Percentiles rank a stretch among this genome's conserved stretches.
These are phyloP conservation scores for Erpornis zantholeuca DNA, from an alignment of 2,113 vertebrate species.

Conservation along the genomic window DNA sequence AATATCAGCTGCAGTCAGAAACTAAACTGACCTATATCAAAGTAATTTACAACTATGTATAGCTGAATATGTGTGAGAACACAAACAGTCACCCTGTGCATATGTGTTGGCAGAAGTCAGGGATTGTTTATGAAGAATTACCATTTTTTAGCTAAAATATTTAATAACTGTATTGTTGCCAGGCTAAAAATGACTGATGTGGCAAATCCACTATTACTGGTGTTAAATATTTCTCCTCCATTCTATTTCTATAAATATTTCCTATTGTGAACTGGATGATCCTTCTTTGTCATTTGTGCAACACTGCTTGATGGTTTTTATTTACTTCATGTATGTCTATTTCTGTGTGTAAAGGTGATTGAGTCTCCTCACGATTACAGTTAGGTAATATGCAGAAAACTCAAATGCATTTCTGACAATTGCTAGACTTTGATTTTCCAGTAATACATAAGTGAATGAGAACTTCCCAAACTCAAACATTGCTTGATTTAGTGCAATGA, in stretches of 20 bases:
- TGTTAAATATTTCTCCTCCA: background rate
- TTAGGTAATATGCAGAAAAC: background rate
- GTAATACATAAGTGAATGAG: background rate
- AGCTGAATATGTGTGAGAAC: background rate
- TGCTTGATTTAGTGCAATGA: background rate
- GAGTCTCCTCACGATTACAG: background rate
- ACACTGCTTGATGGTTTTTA: accelerated
- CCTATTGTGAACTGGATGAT: background rate
- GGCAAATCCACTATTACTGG: background rate
- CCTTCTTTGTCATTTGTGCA: background rate
- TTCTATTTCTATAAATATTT: background rate
- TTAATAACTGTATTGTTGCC: background rate
- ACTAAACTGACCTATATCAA: background rate
- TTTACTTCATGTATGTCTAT: background rate
- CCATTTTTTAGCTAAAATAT: background rate
- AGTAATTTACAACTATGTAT: background rate
- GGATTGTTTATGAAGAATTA: background rate
- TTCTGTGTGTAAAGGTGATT: background rate
- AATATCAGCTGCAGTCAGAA: background rate
- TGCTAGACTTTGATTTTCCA: background rate
- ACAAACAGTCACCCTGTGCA: accelerated
- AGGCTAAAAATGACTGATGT: background rate
- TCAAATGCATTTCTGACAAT: background rate
- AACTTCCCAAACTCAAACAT: background rate
- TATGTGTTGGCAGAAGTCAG: background rate